Conservation (phyloP, 2,888 invertebrate genomes). For the Rutpela maculata region DNA sequence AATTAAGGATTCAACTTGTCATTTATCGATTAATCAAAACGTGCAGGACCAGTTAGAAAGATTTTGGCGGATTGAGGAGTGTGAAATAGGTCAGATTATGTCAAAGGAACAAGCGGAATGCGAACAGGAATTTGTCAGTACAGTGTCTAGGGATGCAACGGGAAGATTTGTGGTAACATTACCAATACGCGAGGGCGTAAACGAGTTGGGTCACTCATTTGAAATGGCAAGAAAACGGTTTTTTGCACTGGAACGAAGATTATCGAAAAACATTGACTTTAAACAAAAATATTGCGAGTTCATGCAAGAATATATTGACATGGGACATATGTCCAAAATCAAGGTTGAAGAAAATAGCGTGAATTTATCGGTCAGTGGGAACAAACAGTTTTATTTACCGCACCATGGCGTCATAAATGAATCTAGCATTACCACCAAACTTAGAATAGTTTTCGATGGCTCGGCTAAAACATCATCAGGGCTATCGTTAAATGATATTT, state of each 20-base stretch:
- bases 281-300: conserved; percentile 9
- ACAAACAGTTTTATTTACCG: conserved; percentile 31
- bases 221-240: conserved; percentile 11
- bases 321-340: conserved; percentile 20
- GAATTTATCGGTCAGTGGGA: too few species aligned
- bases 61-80: conserved; percentile 36
- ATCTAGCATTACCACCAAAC: conserved; percentile 38
- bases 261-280: not conserved
- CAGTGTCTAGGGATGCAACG: not conserved
- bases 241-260: not conserved
- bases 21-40: not conserved
- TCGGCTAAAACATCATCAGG: conserved; percentile 23
- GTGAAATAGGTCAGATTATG: not conserved
- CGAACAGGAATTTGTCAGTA: conserved; percentile 26
- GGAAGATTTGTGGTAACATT: conserved; percentile 10
- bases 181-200: not conserved
- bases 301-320: conserved; percentile 12
- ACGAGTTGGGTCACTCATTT: not conserved
- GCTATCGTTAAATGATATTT: conserved; percentile 33
- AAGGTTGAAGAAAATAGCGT: not conserved
- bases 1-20: not conserved
- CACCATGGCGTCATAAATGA: conserved; percentile 41
- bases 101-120: conserved; percentile 19
- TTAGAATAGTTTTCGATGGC: conserved; percentile 41
- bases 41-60: conserved; percentile 18